Percentiles rank a stretch among this genome's conserved stretches.
phyloP scores from a whole-genome alignment of 2,113 vertebrate species.

The Corynorhinus townsendii region DNA sequence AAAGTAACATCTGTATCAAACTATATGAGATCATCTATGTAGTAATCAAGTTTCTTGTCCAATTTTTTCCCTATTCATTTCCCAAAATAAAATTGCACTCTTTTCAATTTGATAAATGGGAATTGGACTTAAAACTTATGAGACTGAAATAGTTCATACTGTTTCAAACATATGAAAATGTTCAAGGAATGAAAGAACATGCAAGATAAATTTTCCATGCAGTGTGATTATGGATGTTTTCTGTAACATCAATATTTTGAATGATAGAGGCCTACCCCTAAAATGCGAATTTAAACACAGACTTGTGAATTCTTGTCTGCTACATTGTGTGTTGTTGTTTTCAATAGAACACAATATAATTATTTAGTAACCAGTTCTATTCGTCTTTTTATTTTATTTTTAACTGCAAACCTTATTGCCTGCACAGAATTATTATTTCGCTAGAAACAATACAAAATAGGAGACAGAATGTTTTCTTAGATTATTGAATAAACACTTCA shows the following conservation, averaged over 20 bases:
- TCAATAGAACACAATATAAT: not conserved
- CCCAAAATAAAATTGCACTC: not conserved
- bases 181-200: constrained; percentile 22
- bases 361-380: not conserved
- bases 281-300: not conserved
- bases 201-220: not conserved
- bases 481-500: not conserved
- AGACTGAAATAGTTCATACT: not conserved
- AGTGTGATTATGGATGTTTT: constrained; percentile 16
- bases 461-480: not conserved
- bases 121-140: not conserved
- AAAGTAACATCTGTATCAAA: not conserved
- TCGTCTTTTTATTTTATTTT: not conserved
- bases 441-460: not conserved
- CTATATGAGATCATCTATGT: not conserved
- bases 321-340: not conserved
- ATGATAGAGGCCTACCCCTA: not conserved
- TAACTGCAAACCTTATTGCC: not conserved
- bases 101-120: not conserved
- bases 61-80: not conserved
- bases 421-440: not conserved
- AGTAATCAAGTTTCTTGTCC: not conserved
- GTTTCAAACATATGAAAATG: constrained; percentile 48
- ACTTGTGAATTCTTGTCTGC: not conserved
- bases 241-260: not conserved